These are phyloP conservation scores for Propithecus deckenii DNA, from an alignment of 2,797 vertebrate genomes.

Conservation along the genomic window DNA sequence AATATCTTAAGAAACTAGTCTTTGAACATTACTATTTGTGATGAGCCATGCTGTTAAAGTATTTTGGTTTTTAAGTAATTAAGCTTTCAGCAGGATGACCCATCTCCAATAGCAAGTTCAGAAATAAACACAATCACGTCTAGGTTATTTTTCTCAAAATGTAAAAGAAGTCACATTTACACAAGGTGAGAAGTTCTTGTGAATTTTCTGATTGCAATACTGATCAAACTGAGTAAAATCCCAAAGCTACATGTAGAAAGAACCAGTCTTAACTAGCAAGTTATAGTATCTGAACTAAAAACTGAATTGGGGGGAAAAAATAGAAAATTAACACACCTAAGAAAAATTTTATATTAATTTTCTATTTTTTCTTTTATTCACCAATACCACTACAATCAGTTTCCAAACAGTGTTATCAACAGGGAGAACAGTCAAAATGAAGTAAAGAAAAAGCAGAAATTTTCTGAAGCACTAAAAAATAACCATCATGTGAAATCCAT, in stretches of 20 bases:
- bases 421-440: constrained; percentile 70
- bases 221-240: constrained; percentile 76
- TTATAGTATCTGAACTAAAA: constrained; percentile 58
- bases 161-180: constrained; percentile 52
- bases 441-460: constrained; percentile 71
- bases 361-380: constrained; percentile 68
- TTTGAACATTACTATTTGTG: constrained; percentile 68
- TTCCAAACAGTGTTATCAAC: constrained; percentile 67
- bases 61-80: not conserved
- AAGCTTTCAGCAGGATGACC: constrained; percentile 63
- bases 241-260: constrained; percentile 71
- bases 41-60: constrained; percentile 65
- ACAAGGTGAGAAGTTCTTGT: constrained; percentile 78
- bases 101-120: constrained; percentile 72
- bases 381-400: constrained; percentile 45
- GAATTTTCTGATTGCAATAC: constrained; percentile 78
- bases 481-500: constrained; percentile 48
- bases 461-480: constrained; percentile 56
- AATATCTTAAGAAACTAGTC: constrained; percentile 18
- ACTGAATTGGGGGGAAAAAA: constrained; percentile 29
- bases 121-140: constrained; percentile 12
- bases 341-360: constrained; percentile 64
- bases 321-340: constrained; percentile 63
- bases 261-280: constrained; percentile 56
- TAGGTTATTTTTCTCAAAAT: constrained; percentile 38